phyloP scores from a whole-genome alignment of 2,888 invertebrate species.

The Onthophagus sagittarius region DNA sequence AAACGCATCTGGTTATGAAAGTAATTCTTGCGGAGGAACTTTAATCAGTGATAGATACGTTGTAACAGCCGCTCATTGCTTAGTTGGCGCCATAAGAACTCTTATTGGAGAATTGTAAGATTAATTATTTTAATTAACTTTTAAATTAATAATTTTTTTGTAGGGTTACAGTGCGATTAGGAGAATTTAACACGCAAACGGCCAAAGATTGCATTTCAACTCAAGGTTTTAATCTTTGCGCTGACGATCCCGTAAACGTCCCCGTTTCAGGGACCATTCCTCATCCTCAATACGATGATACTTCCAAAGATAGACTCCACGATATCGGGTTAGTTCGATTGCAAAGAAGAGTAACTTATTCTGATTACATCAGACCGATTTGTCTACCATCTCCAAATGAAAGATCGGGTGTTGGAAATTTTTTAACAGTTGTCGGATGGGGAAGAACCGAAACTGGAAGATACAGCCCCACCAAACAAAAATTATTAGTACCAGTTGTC shows the following conservation, averaged over 20 bases:
- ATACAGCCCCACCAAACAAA: constrained; percentile 29
- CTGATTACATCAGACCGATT: constrained; percentile 35
- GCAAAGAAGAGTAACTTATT: constrained; percentile 45
- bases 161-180: constrained; percentile 57
- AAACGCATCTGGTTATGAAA: constrained; percentile 19
- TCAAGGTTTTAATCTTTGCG: constrained; percentile 40
- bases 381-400: constrained; percentile 38
- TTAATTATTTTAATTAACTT: background rate
- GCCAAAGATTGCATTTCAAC: constrained; percentile 57
- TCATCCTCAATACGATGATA: constrained; percentile 39
- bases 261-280: constrained; percentile 43
- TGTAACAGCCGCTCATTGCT: constrained; percentile 56
- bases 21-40: constrained; percentile 51
- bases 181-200: constrained; percentile 62
- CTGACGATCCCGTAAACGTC: constrained; percentile 41
- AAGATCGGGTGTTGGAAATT: constrained; percentile 35
- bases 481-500: constrained; percentile 51
- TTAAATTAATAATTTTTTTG: background rate
- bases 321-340: constrained; percentile 52
- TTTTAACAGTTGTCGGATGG: constrained; percentile 46
- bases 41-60: constrained; percentile 54
- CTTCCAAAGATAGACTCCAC: constrained; percentile 36
- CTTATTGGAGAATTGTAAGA: constrained; percentile 49
- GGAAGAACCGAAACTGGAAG: constrained; percentile 37
- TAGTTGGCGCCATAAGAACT: constrained; percentile 44